phyloP scores from a whole-genome alignment of 2,888 invertebrate genomes.

The Agrotis ipsilon region DNA sequence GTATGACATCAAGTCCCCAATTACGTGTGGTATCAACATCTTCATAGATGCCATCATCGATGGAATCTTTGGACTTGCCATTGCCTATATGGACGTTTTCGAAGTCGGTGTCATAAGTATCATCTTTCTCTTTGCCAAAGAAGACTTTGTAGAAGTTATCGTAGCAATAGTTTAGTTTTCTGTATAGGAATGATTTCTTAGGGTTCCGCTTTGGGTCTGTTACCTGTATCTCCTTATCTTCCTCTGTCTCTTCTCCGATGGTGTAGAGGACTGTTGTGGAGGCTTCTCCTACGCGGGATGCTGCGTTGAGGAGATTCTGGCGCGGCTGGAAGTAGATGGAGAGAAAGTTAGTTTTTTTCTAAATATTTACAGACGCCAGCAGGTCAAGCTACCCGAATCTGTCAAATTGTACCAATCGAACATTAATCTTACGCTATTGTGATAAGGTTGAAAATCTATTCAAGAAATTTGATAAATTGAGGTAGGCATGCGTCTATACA shows the following conservation, averaged over 20 bases:
- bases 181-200: constrained; percentile 85
- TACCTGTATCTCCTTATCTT: constrained; percentile 95
- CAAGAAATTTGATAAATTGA: no score
- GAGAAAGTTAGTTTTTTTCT: not conserved
- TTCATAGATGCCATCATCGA: constrained; percentile 83
- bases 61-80: constrained; percentile 58
- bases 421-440: no score
- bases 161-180: constrained; percentile 88
- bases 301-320: constrained; percentile 98
- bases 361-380: no score
- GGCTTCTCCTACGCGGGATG: constrained; percentile 98
- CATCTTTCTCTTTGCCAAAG: constrained; percentile 79
- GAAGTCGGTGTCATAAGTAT: constrained; percentile 57
- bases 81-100: constrained; percentile 57
- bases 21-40: constrained; percentile 81
- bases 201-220: constrained; percentile 55
- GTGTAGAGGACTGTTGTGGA: constrained; percentile 98
- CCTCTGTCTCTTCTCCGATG: constrained; percentile 97
- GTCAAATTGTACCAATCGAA: no score
- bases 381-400: no score
- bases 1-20: constrained; percentile 85
- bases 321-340: constrained; percentile 92
- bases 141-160: constrained; percentile 88
- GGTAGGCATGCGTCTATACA: no score
- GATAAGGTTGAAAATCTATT: no score